Evolutionary conservation across 2,797 vertebrate species (phyloP).

Genomic region (Serranus cabrilla): DNA sequence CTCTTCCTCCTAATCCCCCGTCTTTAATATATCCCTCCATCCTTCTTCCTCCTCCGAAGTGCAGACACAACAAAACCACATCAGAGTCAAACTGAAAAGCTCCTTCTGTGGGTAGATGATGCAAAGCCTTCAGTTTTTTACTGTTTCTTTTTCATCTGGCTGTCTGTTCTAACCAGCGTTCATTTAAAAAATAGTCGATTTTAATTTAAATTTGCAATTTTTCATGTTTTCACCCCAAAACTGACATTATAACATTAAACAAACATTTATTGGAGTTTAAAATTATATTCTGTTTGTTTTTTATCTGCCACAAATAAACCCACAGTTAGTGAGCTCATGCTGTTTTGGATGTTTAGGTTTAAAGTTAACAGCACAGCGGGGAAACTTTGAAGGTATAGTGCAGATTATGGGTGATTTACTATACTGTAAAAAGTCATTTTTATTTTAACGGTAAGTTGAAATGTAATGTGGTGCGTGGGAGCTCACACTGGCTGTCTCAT

Average conservation of each 20-base stretch:
- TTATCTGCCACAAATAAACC: not conserved
- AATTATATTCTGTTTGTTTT: not conserved
- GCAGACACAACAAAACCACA: slow-evolving; percentile 1
- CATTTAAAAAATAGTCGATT: not conserved
- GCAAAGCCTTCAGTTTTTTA: not conserved
- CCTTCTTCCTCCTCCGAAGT: not conserved
- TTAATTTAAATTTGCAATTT: no score
- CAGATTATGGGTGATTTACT: slow-evolving; percentile 14
- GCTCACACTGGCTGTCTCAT: slow-evolving; percentile 9
- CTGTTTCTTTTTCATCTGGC: not conserved
- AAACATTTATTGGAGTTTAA: no score
- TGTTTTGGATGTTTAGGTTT: not conserved
- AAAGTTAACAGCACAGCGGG: not conserved
- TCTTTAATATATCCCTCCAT: not conserved
- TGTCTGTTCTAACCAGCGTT: not conserved
- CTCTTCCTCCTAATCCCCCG: not conserved
- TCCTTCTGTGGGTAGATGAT: not conserved
- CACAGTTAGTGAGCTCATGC: not conserved
- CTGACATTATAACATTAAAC: no score
- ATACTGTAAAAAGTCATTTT: not conserved
- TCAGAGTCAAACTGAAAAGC: not conserved
- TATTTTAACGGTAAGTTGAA: not conserved
- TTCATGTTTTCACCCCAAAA: no score
- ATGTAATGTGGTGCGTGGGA: not conserved
- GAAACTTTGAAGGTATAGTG: not conserved